These are phyloP conservation scores for Drosophila nikananu DNA, from an alignment of 1,140 invertebrate species.

Conservation along the genomic window DNA sequence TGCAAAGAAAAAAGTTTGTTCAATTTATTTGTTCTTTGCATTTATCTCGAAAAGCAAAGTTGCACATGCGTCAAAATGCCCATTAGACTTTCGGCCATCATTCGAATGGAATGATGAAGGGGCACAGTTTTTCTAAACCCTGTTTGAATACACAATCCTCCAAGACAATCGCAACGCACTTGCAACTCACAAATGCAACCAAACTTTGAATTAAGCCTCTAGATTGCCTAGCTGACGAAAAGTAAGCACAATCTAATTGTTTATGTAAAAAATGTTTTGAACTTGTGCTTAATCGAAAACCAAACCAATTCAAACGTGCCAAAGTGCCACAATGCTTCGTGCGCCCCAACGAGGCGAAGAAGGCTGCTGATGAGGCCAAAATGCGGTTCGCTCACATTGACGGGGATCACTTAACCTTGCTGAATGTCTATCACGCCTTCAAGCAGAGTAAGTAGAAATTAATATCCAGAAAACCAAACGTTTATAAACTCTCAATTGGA, in stretches of 20 bases:
- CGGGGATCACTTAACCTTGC: slow-evolving; percentile 98
- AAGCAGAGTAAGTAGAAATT: slow-evolving; percentile 96
- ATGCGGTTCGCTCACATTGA: slow-evolving; percentile 99
- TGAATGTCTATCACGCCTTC: slow-evolving; percentile 99
- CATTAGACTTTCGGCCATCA: neutral
- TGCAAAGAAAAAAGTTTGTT: slow-evolving; percentile 81
- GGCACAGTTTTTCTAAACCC: neutral
- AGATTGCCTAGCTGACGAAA: slow-evolving; percentile 77
- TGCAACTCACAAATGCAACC: slow-evolving; percentile 82
- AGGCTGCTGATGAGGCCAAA: slow-evolving; percentile 99
- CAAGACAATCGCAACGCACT: slow-evolving; percentile 47
- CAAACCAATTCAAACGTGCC: slow-evolving; percentile 71
- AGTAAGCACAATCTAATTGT: slow-evolving; percentile 77
- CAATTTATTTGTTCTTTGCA: slow-evolving; percentile 85
- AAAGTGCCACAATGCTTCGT: slow-evolving; percentile 99
- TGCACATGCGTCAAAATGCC: slow-evolving; percentile 62
- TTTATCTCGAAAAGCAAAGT: slow-evolving; percentile 78
- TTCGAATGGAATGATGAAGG: slow-evolving; percentile 52
- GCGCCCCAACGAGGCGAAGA: slow-evolving; percentile 99
- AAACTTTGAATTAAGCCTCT: slow-evolving; percentile 75
- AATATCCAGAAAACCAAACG: too few relatives aligned
- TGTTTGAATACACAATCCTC: neutral
- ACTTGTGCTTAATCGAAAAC: slow-evolving; percentile 72
- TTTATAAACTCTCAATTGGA: neutral
- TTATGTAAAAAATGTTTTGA: slow-evolving; percentile 65